Percentiles rank a stretch among this genome's conserved stretches.
phyloP scores from a whole-genome alignment of 2,888 invertebrate genomes.

The Sinotaia quadrata region DNA sequence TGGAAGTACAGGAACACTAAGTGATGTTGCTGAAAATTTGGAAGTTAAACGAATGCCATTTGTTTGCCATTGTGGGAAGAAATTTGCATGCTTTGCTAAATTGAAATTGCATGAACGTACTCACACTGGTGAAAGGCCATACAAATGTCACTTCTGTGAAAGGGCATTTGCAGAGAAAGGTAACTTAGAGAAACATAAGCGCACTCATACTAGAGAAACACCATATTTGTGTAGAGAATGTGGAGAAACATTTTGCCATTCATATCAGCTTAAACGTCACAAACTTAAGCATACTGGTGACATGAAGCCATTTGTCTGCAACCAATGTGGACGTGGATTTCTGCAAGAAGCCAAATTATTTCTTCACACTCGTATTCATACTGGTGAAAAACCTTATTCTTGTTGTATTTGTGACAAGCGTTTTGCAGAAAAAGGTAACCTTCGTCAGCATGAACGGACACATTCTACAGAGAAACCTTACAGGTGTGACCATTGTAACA shows the following conservation, averaged over 20 bases:
- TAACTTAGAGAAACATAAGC: conserved; percentile 31
- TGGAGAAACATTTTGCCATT: conserved; percentile 28
- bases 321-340: conserved; percentile 23
- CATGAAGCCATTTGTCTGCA: conserved; percentile 23
- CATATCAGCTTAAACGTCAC: conserved; percentile 25
- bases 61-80: conserved; percentile 21
- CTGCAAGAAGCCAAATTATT: conserved; percentile 26
- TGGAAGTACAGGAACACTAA: background rate
- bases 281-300: conserved; percentile 24
- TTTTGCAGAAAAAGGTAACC: conserved; percentile 26
- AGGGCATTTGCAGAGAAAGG: conserved; percentile 32
- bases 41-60: conserved; percentile 21
- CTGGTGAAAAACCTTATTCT: conserved; percentile 21
- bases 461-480: conserved; percentile 19
- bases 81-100: conserved; percentile 30
- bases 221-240: conserved; percentile 30
- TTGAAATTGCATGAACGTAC: conserved; percentile 29
- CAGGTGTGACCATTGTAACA: conserved; percentile 26
- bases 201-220: conserved; percentile 30
- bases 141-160: conserved; percentile 27
- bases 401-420: conserved; percentile 27
- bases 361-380: conserved; percentile 24
- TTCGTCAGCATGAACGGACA: conserved; percentile 24
- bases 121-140: conserved; percentile 32
- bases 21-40: background rate